Conservation (phyloP, 2,797 vertebrate species). For the Sebastes diaconus region DNA sequence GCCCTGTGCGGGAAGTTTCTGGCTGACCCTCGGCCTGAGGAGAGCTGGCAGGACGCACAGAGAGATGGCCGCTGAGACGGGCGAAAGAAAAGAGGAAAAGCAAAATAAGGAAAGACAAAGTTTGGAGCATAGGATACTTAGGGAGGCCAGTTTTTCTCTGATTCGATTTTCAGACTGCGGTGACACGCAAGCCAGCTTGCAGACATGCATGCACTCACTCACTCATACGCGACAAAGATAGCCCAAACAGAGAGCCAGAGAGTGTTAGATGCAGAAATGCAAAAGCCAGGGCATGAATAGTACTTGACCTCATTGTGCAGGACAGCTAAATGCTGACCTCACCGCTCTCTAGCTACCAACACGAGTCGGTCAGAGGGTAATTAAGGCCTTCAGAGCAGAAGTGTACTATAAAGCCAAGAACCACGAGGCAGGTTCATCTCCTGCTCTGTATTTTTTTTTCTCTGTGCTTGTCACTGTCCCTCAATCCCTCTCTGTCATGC, state of each 20-base stretch:
- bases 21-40: constrained; percentile 49
- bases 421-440: constrained; percentile 68
- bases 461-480: constrained; percentile 15
- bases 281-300: constrained; percentile 54
- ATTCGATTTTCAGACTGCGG: constrained; percentile 52
- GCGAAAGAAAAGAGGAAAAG: constrained; percentile 5
- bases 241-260: background rate
- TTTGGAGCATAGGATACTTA: background rate
- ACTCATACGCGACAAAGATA: constrained; percentile 9
- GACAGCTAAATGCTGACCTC: constrained; percentile 64
- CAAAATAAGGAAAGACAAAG: background rate
- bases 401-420: constrained; percentile 46
- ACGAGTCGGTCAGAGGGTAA: constrained; percentile 57
- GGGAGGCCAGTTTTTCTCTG: background rate
- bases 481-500: background rate
- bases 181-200: constrained; percentile 26
- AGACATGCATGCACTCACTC: constrained; percentile 19
- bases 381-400: constrained; percentile 54
- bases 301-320: constrained; percentile 65
- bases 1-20: constrained; percentile 56
- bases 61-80: background rate
- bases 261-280: constrained; percentile 13
- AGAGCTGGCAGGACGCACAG: constrained; percentile 45
- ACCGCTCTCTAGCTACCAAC: constrained; percentile 55
- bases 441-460: constrained; percentile 15